These are phyloP conservation scores for Gymnarchus niloticus DNA, from an alignment of 2,113 vertebrate genomes.

Conservation along the genomic window DNA sequence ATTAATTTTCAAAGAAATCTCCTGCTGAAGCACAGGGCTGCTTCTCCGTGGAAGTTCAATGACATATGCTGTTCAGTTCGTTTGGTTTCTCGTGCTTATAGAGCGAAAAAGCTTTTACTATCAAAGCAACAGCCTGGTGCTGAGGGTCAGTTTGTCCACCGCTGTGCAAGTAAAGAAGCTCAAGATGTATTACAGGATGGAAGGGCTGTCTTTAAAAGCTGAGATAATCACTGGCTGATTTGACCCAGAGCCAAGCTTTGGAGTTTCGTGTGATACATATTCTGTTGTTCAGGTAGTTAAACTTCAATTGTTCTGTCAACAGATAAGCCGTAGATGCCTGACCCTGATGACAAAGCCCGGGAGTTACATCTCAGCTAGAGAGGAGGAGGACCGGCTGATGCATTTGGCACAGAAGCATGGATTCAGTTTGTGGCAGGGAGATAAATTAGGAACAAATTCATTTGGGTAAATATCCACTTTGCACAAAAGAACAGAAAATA, in stretches of 20 bases:
- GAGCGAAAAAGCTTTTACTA: not conserved
- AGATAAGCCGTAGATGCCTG: not conserved
- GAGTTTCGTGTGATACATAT: not conserved
- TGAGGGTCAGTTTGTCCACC: not conserved
- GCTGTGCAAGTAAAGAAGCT: not conserved
- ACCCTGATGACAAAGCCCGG: not conserved
- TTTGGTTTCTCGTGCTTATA: not conserved
- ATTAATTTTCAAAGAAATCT: not conserved
- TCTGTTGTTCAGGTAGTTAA: not conserved
- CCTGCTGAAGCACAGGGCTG: not conserved
- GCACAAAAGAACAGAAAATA: not conserved
- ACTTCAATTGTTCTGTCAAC: not conserved
- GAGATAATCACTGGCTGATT: not conserved
- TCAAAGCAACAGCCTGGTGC: not conserved
- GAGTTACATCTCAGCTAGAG: not conserved
- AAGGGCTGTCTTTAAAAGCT: not conserved
- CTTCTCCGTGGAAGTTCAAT: not conserved
- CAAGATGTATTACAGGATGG: not conserved
- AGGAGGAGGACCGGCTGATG: not conserved
- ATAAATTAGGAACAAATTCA: constrained; percentile 12
- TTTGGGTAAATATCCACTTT: not conserved
- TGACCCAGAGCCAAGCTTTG: not conserved
- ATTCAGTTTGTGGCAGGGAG: not conserved
- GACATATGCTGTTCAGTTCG: not conserved
- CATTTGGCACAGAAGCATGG: not conserved